Evolutionary conservation across 2,797 vertebrate genomes (phyloP), one percentile per base, ranked within the genome.

Genomic region (Sebastes hopkinsi): DNA sequence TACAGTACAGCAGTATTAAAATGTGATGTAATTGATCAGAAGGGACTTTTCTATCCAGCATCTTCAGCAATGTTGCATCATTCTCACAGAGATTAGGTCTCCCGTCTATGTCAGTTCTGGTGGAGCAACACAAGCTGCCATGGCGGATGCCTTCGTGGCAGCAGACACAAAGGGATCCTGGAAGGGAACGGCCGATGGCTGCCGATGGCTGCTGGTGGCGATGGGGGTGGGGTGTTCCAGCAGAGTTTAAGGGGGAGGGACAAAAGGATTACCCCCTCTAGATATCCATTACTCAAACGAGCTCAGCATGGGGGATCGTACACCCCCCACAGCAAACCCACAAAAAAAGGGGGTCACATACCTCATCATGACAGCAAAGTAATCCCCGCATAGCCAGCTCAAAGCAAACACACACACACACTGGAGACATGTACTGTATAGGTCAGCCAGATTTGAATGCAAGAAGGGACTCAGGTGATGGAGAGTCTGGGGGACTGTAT

Each of bases 341-440:
- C 14, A 64, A 81, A 61, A 94, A 72, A 95, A 94, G 71, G 85
- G 86, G 90, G 92, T 92, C 91, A 89, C 81, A 88, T 86, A 84
- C 82, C 87, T 84, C 83, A 92, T 87, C 52, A 77, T 75, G 85
- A 84, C 79, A 83, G 83, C 67, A 72, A 72, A 73, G 72, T 92
- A 92, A 93, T 94, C 89, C 82, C 60, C 55, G 65, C 80, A 69
- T 16, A 79, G 77, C 1, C 34, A 60, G 52, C 75, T 79, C 81
- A 56, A 66, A 78, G 58, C 66, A 84, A 64, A 72, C 77, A 38
- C 36, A 38, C 36, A 72, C 42, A 46, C 72, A 72, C 72, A 80
- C 55, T 12, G 52, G 38, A 64, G 59, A 75, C 9, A 4, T 54
- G 65, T 46, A 60, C 67, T 52, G 77, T 73, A 60, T 50, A 36